Base-by-base conservation (phyloP, 2,888 invertebrate species). In the Xestia sexstrigata region DNA sequence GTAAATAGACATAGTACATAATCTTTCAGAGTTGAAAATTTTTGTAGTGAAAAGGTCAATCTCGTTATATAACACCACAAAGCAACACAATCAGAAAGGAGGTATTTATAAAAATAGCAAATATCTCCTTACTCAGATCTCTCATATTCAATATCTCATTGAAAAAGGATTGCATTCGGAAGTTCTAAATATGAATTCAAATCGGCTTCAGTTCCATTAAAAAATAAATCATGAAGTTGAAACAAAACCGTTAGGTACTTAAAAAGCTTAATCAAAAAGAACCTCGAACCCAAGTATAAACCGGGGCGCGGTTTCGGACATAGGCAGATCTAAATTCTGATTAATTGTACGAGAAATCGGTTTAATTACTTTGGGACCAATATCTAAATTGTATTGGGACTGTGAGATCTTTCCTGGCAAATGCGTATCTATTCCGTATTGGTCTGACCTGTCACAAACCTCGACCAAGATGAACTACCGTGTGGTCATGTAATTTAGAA, bases 321-420 rank as follows among this genome's bases (percentile, higher is more conserved):
- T 60, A 78, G 23, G 69, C 62, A 74, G 67, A 58, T 77, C 69
- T 79, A 69, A 78, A 79, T 78, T 82, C 71, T 76, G 84, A 79
- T 80, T 78, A 79, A 88, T 82, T 70, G 58, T 74, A 60, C 47
- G 63, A 67, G 62, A 77, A 87, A 80, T 78, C 65, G 52, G 73
- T 73, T 76, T 77, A 86, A 88, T 82, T 78, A 79, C 82, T 79
- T 76, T 63, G 66, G 62, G 71, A 66, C 52, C 71, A 42, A 88
- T 79, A 75, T 65, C 63, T 80, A 82, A 88, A 88, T 86, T 86
- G 74, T 82, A 76, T 86, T 78, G 78, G 69, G 74, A 62, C 74
- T 62, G 71, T 42, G 55, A 70, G 70, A 73, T 77, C 67, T 78
- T 67, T 72, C 30, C 65, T 76, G 39, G 74, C 11, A 78, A 79